A percentile compares a stretch with the other conserved stretches of the same genome.
These are phyloP conservation scores for Sycophila sp. DNA, from an alignment of 1,140 invertebrate genomes.

Conservation along the genomic window DNA sequence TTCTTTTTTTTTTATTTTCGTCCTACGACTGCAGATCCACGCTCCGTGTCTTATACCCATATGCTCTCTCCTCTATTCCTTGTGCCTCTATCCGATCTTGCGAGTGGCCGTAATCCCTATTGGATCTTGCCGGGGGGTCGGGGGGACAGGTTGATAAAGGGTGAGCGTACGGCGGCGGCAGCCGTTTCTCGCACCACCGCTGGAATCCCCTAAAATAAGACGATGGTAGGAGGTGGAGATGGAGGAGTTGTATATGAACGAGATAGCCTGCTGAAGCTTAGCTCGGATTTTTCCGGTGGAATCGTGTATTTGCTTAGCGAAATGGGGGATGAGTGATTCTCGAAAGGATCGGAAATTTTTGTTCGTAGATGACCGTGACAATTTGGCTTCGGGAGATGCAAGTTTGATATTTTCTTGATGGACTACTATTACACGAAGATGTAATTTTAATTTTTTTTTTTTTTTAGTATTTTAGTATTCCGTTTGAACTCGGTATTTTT, in stretches of 20 bases:
- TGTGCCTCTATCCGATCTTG: background rate
- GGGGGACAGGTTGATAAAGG: conserved; percentile 27
- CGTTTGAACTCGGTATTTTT: too few species aligned
- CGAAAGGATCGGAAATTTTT: too few species aligned
- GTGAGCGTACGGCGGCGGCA: background rate
- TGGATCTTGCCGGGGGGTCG: background rate
- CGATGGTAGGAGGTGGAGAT: background rate
- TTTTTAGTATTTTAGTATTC: too few species aligned
- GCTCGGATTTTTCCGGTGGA: background rate
- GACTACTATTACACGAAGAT: too few species aligned
- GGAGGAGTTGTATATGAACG: background rate
- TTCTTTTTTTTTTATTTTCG: background rate
- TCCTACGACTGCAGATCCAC: background rate
- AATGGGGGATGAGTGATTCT: too few species aligned
- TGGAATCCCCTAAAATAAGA: conserved; percentile 25
- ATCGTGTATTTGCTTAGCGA: background rate
- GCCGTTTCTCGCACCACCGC: background rate
- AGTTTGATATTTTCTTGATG: too few species aligned
- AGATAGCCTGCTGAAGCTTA: background rate
- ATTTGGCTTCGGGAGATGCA: too few species aligned
- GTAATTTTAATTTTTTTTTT: too few species aligned
- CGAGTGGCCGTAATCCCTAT: conserved; percentile 14
- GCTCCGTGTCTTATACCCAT: conserved; percentile 1
- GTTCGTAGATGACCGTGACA: too few species aligned
- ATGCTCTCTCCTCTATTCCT: background rate